phyloP scores from a whole-genome alignment of 2,888 invertebrate genomes.

The Ectemnius continuus region DNA sequence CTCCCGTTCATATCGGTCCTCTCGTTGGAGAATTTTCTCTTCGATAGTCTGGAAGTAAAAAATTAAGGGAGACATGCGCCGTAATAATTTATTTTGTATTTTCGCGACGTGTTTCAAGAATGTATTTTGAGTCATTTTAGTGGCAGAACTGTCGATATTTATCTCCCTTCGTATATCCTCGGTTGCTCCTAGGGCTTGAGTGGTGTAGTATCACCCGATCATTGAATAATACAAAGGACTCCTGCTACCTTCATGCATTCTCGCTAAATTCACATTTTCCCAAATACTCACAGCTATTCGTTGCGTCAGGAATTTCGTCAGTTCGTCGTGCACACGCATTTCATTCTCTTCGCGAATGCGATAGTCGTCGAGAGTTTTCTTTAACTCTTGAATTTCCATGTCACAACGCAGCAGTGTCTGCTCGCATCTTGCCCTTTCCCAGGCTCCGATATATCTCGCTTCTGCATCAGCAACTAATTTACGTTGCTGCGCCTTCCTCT shows the following conservation, averaged over 20 bases:
- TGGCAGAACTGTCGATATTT: too few relatives aligned
- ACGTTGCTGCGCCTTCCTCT: constrained; percentile 59
- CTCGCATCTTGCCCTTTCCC: constrained; percentile 76
- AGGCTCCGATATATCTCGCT: constrained; percentile 64
- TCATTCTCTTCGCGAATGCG: constrained; percentile 73
- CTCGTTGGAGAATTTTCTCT: constrained; percentile 74
- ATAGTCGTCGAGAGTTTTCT: constrained; percentile 64
- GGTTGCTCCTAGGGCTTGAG: background rate
- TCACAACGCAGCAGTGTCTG: constrained; percentile 68
- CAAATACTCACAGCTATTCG: constrained; percentile 67
- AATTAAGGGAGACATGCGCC: background rate
- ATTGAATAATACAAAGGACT: background rate
- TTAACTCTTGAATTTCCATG: constrained; percentile 67
- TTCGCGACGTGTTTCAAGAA: too few relatives aligned
- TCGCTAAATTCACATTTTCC: background rate
- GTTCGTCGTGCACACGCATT: constrained; percentile 71
- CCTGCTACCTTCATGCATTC: background rate
- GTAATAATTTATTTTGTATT: too few relatives aligned
- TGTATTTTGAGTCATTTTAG: too few relatives aligned
- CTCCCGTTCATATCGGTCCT: constrained; percentile 73
- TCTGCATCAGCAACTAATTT: constrained; percentile 63
- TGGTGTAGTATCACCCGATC: background rate
- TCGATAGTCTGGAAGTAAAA: constrained; percentile 69
- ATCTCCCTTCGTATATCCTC: background rate
- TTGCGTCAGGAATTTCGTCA: constrained; percentile 68